Evolutionary conservation across 2,888 invertebrate genomes (phyloP), one percentile per base, ranked within the genome.

Genomic region (Pandemis cinnamomeana): DNA sequence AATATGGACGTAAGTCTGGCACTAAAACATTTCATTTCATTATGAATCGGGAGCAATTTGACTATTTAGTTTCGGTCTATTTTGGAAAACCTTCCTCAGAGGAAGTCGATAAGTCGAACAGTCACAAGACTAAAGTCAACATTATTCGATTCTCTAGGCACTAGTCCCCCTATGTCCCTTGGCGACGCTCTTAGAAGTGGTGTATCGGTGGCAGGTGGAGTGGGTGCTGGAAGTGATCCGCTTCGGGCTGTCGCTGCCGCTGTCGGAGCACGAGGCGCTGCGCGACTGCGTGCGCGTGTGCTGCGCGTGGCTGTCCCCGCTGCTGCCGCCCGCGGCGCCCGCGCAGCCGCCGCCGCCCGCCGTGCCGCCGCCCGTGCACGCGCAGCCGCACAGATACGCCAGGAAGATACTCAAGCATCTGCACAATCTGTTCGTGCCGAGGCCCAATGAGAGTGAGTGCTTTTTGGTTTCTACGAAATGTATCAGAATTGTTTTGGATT

Each of bases 241-340:
- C 83, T 99, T 96, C 91, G 99, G 99, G 0, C 95, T 99, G 5
- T 97, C 98, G 13, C 93, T 99, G 62, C 98, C 99, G 0, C 92
- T 99, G 64, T 95, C 96, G 51, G 99, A 99, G 90, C 98, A 99
- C 87, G 99, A 99, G 82, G 98, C 98, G 0, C 97, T 99, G 69
- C 97, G 98, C 78, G 99, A 99, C 89, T 99, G 99, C 88, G 99
- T 99, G 60, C 98, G 98, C 87, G 97, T 99, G 51, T 99, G 99
- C 87, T 99, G 99, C 89, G 98, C 99, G 85, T 99, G 99, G 99
- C 93, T 99, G 78, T 97, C 98, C 0, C 97, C 99, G 3, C 93
- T 99, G 77, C 95, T 97, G 79, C 96, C 97, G 0, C 89, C 99
- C 85, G 98, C 99, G 97, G 94, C 99, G 73, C 97, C 98, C 0